Percentiles rank a stretch among this genome's conserved stretches.
Evolutionary conservation across 2,888 invertebrate species (phyloP).

Genomic region (Torymus texanus): DNA sequence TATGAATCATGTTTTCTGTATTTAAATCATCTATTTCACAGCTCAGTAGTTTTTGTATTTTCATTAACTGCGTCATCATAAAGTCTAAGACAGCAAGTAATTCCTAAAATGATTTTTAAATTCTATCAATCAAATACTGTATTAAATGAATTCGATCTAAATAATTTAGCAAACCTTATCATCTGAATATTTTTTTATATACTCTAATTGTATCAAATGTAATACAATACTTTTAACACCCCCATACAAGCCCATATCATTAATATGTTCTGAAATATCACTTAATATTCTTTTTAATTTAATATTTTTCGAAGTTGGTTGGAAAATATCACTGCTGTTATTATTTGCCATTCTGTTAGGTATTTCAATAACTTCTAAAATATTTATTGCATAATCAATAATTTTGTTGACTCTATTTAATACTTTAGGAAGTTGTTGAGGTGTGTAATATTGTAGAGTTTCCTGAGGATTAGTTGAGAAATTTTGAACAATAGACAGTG

Average conservation of each 20-base stretch:
- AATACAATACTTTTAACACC: constrained; percentile 79
- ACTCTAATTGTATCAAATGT: constrained; percentile 80
- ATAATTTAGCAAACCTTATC: constrained; percentile 33
- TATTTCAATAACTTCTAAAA: constrained; percentile 51
- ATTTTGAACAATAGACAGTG: constrained; percentile 77
- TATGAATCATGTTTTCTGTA: constrained; percentile 2
- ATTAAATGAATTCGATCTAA: background rate
- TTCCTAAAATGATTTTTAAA: constrained; percentile 58
- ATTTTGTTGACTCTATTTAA: constrained; percentile 49
- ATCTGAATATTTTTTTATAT: constrained; percentile 77
- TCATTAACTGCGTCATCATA: constrained; percentile 73
- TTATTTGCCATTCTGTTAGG: constrained; percentile 4
- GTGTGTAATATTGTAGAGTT: constrained; percentile 65
- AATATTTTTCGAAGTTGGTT: constrained; percentile 59
- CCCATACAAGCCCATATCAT: constrained; percentile 79
- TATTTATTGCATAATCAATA: constrained; percentile 36
- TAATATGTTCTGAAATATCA: constrained; percentile 77
- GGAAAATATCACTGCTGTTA: constrained; percentile 68
- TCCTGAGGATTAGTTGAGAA: constrained; percentile 77
- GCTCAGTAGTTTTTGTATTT: constrained; percentile 77
- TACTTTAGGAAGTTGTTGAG: background rate
- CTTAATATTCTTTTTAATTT: constrained; percentile 75
- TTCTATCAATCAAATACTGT: background rate
- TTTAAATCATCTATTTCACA: constrained; percentile 21
- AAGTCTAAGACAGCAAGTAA: constrained; percentile 64